Evolutionary conservation across 2,113 vertebrate genomes (phyloP), one percentile per base, ranked within the genome.

Genomic region (Bolborhynchus lineola): DNA sequence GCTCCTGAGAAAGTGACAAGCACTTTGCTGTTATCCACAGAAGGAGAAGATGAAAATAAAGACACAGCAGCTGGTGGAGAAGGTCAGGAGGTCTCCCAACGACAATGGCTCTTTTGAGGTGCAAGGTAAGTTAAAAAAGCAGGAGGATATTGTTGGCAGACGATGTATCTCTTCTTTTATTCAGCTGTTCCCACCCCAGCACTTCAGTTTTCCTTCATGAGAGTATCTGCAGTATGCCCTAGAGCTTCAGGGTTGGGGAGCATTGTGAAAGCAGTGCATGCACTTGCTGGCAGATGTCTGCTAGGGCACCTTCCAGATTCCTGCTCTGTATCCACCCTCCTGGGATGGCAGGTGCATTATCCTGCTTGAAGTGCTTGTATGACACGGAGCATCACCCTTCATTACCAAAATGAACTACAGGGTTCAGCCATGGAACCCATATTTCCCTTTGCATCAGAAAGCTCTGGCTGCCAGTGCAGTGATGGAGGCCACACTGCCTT

Each of bases 11-110:
- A 74, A 78, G 55, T 63, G 57, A 86, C 52, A 29, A 69, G 35
- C 35, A 64, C 81, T 69, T 62, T 82, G 57, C 86, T 92, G 59
- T 90, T 70, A 35, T 77, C 67, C 81, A 81, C 97, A 99, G 99
- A 98, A 92, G 87, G 99, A 99, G 60, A 99, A 98, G 95, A 74
- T 99, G 46, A 98, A 97, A 83, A 35, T 99, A 76, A 99, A 99
- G 97, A 98, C 24, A 29, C 98, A 99, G 90, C 98, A 98, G 81
- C 93, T 99, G 85, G 98, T 99, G 93, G 98, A 98, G 53, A 99
- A 99, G 96, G 98, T 99, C 55, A 98, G 97, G 84, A 98, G 97
- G 96, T 97, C 98, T 88, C 98, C 99, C 91, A 93, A 29, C 3
- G 99, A 99, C 95, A 97, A 84, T 60, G 98, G 79, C 64, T 99